Conservation (phyloP, 2,888 invertebrate species). For the Microplitis deprimator region DNA sequence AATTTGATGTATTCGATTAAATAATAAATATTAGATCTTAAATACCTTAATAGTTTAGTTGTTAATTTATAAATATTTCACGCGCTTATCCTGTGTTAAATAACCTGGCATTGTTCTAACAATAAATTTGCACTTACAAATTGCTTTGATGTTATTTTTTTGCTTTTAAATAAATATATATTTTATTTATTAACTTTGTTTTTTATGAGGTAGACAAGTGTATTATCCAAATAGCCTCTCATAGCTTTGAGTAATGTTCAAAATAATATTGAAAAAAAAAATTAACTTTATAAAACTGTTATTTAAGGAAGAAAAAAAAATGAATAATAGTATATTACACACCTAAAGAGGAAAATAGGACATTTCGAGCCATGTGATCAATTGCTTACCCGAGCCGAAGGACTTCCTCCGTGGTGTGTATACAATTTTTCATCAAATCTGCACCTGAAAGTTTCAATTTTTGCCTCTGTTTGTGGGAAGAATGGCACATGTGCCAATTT, state of each 20-base stretch:
- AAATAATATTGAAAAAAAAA: conserved; percentile 56
- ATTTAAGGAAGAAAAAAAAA: conserved; percentile 47
- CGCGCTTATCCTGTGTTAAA: not conserved
- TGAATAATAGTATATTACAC: conserved; percentile 7
- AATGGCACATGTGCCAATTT: no score
- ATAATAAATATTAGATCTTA: not conserved
- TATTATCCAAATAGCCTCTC: conserved; percentile 69
- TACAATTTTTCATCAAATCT: no score
- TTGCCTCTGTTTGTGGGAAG: no score
- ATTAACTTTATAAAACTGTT: not conserved
- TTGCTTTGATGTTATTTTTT: not conserved
- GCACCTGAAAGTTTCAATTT: no score
- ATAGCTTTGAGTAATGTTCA: conserved; percentile 67
- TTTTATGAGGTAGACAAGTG: conserved; percentile 70
- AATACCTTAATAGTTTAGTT: not conserved
- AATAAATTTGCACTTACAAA: not conserved
- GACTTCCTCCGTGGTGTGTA: no score
- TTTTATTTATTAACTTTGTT: conserved; percentile 32
- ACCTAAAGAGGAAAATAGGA: no score
- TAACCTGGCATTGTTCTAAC: not conserved
- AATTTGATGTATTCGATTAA: not conserved
- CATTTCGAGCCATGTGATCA: no score
- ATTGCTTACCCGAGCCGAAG: no score
- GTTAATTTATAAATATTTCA: not conserved
- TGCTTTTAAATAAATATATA: not conserved